Evolutionary conservation across 2,113 vertebrate genomes (phyloP), one percentile per base, ranked within the genome.

Genomic region (Tinamus guttatus): DNA sequence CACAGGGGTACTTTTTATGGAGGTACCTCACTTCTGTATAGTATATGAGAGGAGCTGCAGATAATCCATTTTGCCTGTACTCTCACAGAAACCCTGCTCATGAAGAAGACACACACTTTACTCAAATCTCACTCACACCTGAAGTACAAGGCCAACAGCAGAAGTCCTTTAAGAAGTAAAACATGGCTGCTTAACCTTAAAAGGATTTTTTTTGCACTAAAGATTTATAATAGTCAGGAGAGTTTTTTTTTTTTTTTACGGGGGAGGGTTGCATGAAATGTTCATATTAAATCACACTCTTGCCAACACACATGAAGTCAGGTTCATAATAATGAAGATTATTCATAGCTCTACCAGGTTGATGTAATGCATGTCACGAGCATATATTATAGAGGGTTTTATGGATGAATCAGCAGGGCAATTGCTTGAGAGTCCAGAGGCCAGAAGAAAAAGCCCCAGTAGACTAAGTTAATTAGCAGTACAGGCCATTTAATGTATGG

Each of bases 401-500:
- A 82, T 11, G 34, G 7, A n/a, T 69, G 7, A 71, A 59, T 5
- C 51, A 71, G 27, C 8, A 49, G 13, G 20, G 19, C 68, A 92
- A 47, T 85, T 32, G 40, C 27, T 13, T 75, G 34, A 47, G 4
- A 70, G 13, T 8, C 25, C 19, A 34, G 32, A 8, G 2, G 43
- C 9, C 15, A 40, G 59, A 62, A 51, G 25, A 64, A 64, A 80
- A 16, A 22, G 36, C 0, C 6, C 5, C 40, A 77, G 34, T 40
- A 81, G 73, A 12, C 4, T 38, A 38, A 51, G 4, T 8, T 47
- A 65, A 62, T 47, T 64, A 77, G 43, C 9, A 51, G 27, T 34
- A 83, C 0, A 0, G 54, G 8, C 52, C 27, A 84, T 69, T 6
- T 8, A 78, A 65, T 21, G 7, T 24, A 25, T 18, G 28, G 13